These are phyloP conservation scores for chimpanzee (Pan troglodytes) DNA, from an alignment of 2,113 vertebrate species.

Conservation along the genomic window NHGRI_mPanTro3-v2.1_pri NC_072409.2:89802501-89803000, in stretches of 20 bases:
- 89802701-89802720: background rate
- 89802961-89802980: background rate
- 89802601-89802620: background rate
- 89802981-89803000: background rate
- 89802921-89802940: conserved; percentile 8
- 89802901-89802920: background rate
- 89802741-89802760: background rate
- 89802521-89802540: background rate
- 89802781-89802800: background rate
- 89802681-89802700: background rate
- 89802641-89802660: background rate
- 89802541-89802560: background rate
- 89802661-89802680: background rate
- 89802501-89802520: background rate
- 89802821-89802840: background rate
- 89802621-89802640: background rate
- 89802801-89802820: background rate
- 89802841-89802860: background rate
- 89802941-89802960: background rate
- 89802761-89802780: background rate
- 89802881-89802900: background rate
- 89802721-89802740: background rate
- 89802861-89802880: background rate
- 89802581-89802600: background rate
- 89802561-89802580: background rate